phyloP scores from a whole-genome alignment of 1,140 invertebrate species.

The Diuraphis noxia region DNA sequence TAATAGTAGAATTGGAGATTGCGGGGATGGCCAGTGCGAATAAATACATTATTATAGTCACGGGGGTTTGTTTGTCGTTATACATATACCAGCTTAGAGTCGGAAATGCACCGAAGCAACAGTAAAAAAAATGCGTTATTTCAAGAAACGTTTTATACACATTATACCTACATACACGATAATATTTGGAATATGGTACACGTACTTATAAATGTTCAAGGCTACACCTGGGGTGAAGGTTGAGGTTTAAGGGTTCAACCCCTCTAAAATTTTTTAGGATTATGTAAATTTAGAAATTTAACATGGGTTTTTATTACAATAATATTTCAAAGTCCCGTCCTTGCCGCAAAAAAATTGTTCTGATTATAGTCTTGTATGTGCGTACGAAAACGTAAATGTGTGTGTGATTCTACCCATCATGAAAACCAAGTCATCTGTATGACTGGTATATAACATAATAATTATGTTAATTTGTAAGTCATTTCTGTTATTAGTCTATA shows the following conservation, averaged over 20 bases:
- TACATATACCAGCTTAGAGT: background rate
- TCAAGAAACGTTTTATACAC: background rate
- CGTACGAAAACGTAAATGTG: too few species aligned
- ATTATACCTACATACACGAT: background rate
- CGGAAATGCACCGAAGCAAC: background rate
- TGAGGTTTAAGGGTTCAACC: background rate
- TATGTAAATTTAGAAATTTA: too few species aligned
- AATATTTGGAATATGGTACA: background rate
- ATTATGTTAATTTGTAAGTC: background rate
- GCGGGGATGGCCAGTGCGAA: background rate
- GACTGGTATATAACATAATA: too few species aligned
- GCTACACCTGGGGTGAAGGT: too few species aligned
- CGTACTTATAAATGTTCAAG: background rate
- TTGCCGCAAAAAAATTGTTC: background rate
- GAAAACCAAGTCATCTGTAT: background rate
- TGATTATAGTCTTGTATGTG: background rate
- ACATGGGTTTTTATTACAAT: background rate
- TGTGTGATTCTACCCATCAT: background rate
- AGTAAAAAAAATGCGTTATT: background rate
- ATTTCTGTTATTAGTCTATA: background rate
- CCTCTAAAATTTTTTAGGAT: too few species aligned
- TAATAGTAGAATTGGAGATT: background rate
- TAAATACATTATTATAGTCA: constrained; percentile 26
- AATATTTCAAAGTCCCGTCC: background rate
- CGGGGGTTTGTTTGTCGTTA: background rate